A percentile compares a stretch with the other conserved stretches of the same genome.
These are phyloP conservation scores for Nemoura dubitans DNA, from an alignment of 2,888 invertebrate genomes.

Conservation along the genomic window DNA sequence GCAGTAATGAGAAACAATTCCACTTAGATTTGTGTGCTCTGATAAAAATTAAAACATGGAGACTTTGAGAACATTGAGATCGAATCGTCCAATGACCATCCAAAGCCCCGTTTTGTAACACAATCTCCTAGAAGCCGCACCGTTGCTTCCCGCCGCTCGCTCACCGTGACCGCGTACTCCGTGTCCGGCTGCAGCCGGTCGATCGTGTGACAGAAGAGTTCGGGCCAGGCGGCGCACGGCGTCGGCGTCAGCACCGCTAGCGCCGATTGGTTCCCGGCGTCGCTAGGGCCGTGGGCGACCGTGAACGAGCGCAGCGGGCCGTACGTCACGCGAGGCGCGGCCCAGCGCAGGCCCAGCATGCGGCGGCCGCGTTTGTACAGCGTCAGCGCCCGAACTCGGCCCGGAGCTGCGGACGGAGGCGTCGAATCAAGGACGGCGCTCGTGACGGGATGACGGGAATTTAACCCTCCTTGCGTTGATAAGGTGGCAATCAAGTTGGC, in stretches of 20 bases:
- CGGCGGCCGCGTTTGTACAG: slow-evolving; percentile 42
- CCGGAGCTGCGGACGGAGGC: slow-evolving; percentile 33
- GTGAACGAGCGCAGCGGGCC: slow-evolving; percentile 42
- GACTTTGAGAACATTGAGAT: too few relatives aligned
- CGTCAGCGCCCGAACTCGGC: slow-evolving; percentile 28
- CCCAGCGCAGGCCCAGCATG: slow-evolving; percentile 44
- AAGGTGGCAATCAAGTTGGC: too few relatives aligned
- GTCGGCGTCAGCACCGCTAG: slow-evolving; percentile 5
- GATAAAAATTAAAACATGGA: too few relatives aligned
- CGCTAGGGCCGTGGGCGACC: neutral
- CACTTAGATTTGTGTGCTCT: too few relatives aligned
- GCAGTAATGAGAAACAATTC: too few relatives aligned
- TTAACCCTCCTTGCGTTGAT: too few relatives aligned
- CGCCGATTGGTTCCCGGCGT: too few relatives aligned
- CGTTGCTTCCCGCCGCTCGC: too few relatives aligned
- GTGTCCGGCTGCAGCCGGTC: slow-evolving; percentile 35
- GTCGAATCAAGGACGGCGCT: neutral
- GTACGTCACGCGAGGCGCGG: slow-evolving; percentile 26
- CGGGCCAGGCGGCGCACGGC: slow-evolving; percentile 42
- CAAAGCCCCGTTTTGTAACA: too few relatives aligned
- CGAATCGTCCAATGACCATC: too few relatives aligned
- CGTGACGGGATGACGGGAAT: too few relatives aligned
- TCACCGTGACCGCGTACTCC: slow-evolving; percentile 42
- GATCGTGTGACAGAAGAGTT: slow-evolving; percentile 44
- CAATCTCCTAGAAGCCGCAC: too few relatives aligned